Percentiles rank a stretch among this genome's conserved stretches.
phyloP scores from a whole-genome alignment of 2,888 invertebrate genomes.

The Beris morrisii region DNA sequence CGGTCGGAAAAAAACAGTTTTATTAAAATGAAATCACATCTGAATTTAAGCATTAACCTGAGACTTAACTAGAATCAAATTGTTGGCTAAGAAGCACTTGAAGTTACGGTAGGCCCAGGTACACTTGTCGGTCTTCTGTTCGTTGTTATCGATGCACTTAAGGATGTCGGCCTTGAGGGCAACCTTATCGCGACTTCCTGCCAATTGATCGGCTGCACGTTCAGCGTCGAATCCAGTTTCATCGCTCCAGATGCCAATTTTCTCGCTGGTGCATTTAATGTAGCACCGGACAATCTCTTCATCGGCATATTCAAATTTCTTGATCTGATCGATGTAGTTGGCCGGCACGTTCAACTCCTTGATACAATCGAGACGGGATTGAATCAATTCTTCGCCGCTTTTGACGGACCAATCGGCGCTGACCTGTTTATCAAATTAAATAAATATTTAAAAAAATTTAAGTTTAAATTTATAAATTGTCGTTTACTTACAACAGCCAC shows the following conservation, averaged over 20 bases:
- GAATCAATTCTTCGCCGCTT: slow-evolving; percentile 6
- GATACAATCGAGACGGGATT: slow-evolving; percentile 43
- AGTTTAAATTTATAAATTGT: neutral
- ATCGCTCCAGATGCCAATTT: slow-evolving; percentile 53
- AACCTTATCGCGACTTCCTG: slow-evolving; percentile 49
- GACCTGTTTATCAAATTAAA: slow-evolving; percentile 20
- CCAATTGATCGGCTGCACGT: slow-evolving; percentile 52
- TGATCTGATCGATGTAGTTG: slow-evolving; percentile 52
- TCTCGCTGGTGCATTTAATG: slow-evolving; percentile 54
- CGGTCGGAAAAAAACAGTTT: neutral
- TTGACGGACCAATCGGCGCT: slow-evolving; percentile 9
- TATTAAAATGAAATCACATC: neutral
- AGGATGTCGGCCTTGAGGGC: slow-evolving; percentile 50
- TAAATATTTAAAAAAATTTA: neutral
- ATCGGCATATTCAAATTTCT: slow-evolving; percentile 54
- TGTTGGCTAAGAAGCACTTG: slow-evolving; percentile 55
- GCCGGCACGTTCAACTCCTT: slow-evolving; percentile 50
- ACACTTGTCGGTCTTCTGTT: slow-evolving; percentile 50
- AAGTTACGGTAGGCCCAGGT: slow-evolving; percentile 55
- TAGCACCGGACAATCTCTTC: slow-evolving; percentile 54
- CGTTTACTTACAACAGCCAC: slow-evolving; percentile 49
- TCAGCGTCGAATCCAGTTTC: slow-evolving; percentile 52
- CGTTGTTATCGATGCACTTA: slow-evolving; percentile 54
- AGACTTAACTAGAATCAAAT: slow-evolving; percentile 41
- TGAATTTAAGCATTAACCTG: slow-evolving; percentile 13